Base-by-base conservation (phyloP, 2,888 invertebrate species). In the Sarcophaga subvicina region DNA sequence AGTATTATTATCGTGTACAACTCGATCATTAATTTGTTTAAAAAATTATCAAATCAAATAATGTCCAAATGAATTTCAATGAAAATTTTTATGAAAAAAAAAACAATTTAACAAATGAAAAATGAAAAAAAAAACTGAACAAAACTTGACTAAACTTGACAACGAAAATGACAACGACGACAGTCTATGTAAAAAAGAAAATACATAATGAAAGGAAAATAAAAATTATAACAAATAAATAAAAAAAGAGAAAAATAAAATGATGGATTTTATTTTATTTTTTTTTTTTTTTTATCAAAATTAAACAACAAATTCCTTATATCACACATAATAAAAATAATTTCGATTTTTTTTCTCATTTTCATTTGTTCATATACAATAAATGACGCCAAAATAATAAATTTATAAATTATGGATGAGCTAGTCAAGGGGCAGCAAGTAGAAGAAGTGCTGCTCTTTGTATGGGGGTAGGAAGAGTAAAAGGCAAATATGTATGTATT, bases 1-100 rank as follows among this genome's bases (percentile, higher is more conserved):
- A 37, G 8, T 37, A 37, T 37, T 37, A 37, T 37, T 37, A 37
- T 37, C 37, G 37, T 37, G 37, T 37, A 77, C 25, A 63, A 62
- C 63, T 60, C 72, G 49, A 69, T 59, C 66, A 66, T 81, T 69
- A 75, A 85, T 85, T 79, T 84, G 54, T 49, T 67, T 76, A 66
- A 81, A 25, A 84, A 80, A 82, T 87, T 81, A 87, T 85, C 76
- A 76, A 73, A 78, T 69, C 37, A 37, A 37, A 37, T 37, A 37
- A 37, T 37, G 54, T 69, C 49, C 60, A 62, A 76, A 63, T 4
- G 63, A 60, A 70, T 78, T 75, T 67, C 54, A 76, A 76, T 71
- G 25, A 69, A 37, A 20, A 49, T 69, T 37, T 72, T 22, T 63
- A 60, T 72, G 71, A 77, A 45, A 59, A 27, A n/a, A 27, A 62